These are phyloP conservation scores for Lasioglossum villosulum DNA, from an alignment of 2,888 invertebrate genomes.

Conservation along the genomic window DNA sequence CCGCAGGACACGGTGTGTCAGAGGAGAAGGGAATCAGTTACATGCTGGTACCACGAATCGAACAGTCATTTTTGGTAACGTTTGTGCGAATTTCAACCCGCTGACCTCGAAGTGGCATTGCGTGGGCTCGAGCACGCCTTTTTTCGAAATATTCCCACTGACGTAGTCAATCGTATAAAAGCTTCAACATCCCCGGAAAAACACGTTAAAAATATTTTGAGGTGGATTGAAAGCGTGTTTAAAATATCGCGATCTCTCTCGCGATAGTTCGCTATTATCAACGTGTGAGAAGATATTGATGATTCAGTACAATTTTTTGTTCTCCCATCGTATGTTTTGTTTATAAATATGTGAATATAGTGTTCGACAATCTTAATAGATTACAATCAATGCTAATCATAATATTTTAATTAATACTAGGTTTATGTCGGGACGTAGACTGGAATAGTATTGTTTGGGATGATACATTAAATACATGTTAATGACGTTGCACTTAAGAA, in stretches of 20 bases:
- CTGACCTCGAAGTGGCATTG: not conserved
- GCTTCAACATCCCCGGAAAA: not conserved
- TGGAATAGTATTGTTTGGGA: no score
- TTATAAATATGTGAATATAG: no score
- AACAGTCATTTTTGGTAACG: constrained; percentile 54
- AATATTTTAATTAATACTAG: no score
- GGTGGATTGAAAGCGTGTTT: not conserved
- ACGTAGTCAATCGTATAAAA: not conserved
- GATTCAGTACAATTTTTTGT: no score
- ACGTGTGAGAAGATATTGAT: not conserved
- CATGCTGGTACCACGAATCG: constrained; percentile 14
- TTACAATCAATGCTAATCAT: no score
- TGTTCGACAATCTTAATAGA: no score
- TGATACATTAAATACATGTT: no score
- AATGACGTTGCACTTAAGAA: no score
- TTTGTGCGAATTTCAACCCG: constrained; percentile 49
- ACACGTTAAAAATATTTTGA: not conserved
- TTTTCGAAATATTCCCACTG: not conserved
- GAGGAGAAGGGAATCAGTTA: constrained; percentile 25
- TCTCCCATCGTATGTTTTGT: no score
- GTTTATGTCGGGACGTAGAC: no score
- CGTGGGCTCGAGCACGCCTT: not conserved
- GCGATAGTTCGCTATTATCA: not conserved
- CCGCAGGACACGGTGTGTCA: not conserved
- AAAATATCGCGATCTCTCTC: not conserved